Conservation (phyloP, 1,140 invertebrate species). For the Anagrus nilaparvatae region DNA sequence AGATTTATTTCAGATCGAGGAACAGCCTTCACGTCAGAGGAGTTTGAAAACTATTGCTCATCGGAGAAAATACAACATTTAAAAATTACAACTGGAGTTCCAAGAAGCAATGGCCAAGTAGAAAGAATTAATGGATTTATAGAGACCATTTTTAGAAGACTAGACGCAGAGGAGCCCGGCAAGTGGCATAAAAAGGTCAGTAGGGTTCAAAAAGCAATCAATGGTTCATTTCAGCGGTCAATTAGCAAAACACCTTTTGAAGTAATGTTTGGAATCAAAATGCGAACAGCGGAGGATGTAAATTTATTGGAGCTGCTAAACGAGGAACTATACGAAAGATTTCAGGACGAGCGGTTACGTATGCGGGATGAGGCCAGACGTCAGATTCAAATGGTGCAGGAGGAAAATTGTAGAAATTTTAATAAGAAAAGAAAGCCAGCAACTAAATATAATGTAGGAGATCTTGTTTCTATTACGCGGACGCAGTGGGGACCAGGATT, state of each 20-base stretch:
- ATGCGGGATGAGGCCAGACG: slow-evolving; percentile 16
- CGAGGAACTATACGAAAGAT: slow-evolving; percentile 5
- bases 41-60: slow-evolving; percentile 22
- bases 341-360: slow-evolving; percentile 5
- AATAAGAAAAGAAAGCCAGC: slow-evolving; percentile 23
- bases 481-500: slow-evolving; percentile 28
- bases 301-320: slow-evolving; percentile 12
- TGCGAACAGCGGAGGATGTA: slow-evolving; percentile 8
- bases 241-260: slow-evolving; percentile 14
- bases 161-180: slow-evolving; percentile 3
- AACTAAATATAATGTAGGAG: slow-evolving; percentile 21
- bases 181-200: slow-evolving; percentile 12
- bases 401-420: slow-evolving; percentile 24
- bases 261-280: slow-evolving; percentile 13
- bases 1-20: slow-evolving; percentile 6
- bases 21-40: slow-evolving; percentile 8
- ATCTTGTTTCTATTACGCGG: slow-evolving; percentile 32
- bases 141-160: slow-evolving; percentile 18
- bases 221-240: slow-evolving; percentile 6
- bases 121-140: slow-evolving; percentile 26
- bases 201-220: slow-evolving; percentile 8
- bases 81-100: slow-evolving; percentile 24
- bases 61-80: slow-evolving; percentile 22
- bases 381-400: slow-evolving; percentile 28
- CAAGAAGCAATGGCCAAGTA: slow-evolving; percentile 26